Conservation (phyloP, 92 coral and sea anemone genomes). For the Anthopleura xanthogrammica region DNA sequence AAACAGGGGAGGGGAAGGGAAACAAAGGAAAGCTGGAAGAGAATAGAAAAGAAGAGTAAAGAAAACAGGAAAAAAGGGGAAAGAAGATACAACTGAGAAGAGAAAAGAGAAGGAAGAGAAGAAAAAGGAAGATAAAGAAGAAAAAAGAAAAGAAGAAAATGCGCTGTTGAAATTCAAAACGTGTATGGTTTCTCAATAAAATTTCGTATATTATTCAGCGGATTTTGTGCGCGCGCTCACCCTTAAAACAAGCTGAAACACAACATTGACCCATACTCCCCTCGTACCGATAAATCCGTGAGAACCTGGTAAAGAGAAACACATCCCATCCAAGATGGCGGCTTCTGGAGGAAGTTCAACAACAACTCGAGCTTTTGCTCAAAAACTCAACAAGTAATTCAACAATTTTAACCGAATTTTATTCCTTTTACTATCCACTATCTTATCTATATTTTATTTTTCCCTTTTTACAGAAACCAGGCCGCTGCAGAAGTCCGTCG, state of each 20-base stretch:
- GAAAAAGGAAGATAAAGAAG: background rate
- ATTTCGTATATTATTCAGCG: too few species aligned
- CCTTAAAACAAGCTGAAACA: background rate
- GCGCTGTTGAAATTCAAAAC: too few species aligned
- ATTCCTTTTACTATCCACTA: background rate
- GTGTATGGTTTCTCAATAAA: too few species aligned
- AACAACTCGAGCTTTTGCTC: conserved; percentile 95
- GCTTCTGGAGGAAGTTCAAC: conserved; percentile 76
- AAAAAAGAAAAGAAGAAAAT: too few species aligned
- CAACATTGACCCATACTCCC: background rate
- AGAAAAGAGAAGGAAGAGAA: background rate
- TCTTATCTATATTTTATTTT: background rate
- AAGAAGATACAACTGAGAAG: background rate
- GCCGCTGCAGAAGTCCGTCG: conserved; percentile 77
- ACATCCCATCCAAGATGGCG: conserved; percentile 81
- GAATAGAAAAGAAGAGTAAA: too few species aligned
- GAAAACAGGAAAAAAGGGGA: background rate
- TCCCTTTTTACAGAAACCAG: conserved; percentile 46
- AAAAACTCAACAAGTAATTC: conserved; percentile 87
- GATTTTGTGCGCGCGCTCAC: too few species aligned
- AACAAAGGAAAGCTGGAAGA: background rate
- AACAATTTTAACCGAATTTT: background rate
- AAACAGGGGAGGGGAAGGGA: background rate
- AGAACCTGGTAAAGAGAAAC: conserved; percentile 26
- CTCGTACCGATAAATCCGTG: conserved; percentile 6